Base-by-base conservation (phyloP, 2,113 vertebrate species). In the Ceyx melanurus region DNA sequence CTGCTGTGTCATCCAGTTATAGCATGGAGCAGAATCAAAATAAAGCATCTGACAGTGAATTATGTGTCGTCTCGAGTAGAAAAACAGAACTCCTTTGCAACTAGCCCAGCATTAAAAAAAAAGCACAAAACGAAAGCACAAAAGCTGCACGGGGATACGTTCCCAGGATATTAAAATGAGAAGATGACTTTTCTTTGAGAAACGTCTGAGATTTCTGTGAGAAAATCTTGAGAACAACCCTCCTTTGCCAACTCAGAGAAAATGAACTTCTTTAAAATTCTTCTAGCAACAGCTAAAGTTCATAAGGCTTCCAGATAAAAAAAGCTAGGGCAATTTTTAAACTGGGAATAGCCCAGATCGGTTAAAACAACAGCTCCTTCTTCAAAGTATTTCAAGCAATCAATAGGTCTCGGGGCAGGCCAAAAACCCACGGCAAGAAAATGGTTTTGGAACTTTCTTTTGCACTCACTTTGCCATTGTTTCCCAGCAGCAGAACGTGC, bases 11-110 rank as follows among this genome's bases (percentile, higher is more conserved):
- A 94, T 60, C 74, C 90, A 81, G 86, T 78, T 81, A 83, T 9
- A 93, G 89, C 86, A 91, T 76, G 71, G 18, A 87, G 89, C 84
- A 84, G 71, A 84, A 93, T 70, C 91, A 93, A 94, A 96, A 90
- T 79, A 93, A 89, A 86, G 91, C 86, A 82, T 82, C 78, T 94
- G 89, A 96, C 77, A 91, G 80, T 20, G 92, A 95, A 86, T 88
- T 93, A 71, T 50, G 66, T 54, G 66, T n/a, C 53, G 81, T 86
- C 78, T 85, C 45, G 15, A 70, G 43, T 25, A 87, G 86, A 66
- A 88, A 87, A 91, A 82, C 73, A 95, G 25, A 88, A 28, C 74
- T 80, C 71, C 78, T 51, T 75, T 78, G 65, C 65, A 85, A 17
- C 74, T 6, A 77, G 19, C 19, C 57, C 45, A 37, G 60, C 60